Evolutionary conservation across 30 jellyfish, hydroid and myxozoan genomes (phyloP), one percentile per base, ranked within the genome.

Genomic region (Pelagia noctiluca): DNA sequence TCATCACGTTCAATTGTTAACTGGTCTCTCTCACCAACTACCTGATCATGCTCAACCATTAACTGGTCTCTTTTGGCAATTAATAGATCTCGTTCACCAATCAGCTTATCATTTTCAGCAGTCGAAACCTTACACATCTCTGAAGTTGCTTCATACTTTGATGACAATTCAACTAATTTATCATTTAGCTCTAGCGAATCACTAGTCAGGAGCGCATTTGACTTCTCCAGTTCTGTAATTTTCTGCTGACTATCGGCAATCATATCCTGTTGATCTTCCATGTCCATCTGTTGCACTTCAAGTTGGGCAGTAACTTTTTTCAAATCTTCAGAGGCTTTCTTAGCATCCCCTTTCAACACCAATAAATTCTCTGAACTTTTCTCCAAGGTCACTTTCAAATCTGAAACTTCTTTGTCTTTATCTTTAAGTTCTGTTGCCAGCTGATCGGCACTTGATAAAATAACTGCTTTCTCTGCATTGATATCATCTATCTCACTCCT

Each of bases 201-300:
- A 2, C 28, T 19, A 8, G 28, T 52, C 26, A 52, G 26, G 16
- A 19, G 21, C 68, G 4, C 28, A 19, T 52, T 52, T 52, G 68
- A 52, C 26, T 52, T 52, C 26, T 52, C 28, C 26, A 52, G 26
- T 19, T 52, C 68, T 2, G 4, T 10, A 3, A 52, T 52, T 4
- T 19, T 52, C 26, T 52, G 30, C 21, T 52, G 28, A 10, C 21
- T 52, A 3, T 52, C 68, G 16, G 12, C 26, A 19, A 52, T 52
- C 7, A 52, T 52, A 3, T 52, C 68, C 21, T 52, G 68, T 52
- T 52, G 68, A 52, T 52, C 68, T 4, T 52, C 57, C 68, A 52
- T 52, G 21, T 52, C 68, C 68, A 52, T 52, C 21, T 52, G 68
- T 30, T 3, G 12, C 2, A 52, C 21, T 52, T 52, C 68, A 3